These are phyloP conservation scores for Podabrus alpinus DNA, from an alignment of 2,888 invertebrate genomes.

Conservation along the genomic window DNA sequence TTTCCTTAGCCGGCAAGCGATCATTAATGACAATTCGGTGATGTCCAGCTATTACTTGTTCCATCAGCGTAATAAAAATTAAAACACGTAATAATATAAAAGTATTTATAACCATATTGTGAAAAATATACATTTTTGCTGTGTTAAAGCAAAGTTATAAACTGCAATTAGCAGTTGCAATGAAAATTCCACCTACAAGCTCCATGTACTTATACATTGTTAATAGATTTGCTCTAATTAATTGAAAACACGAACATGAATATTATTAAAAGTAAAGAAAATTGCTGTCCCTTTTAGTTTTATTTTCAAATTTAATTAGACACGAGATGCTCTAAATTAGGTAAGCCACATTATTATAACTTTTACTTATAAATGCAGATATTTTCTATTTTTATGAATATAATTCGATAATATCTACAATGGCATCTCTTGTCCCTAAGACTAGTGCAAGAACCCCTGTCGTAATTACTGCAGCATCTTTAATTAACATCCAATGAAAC, in stretches of 20 bases:
- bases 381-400: conserved; percentile 34
- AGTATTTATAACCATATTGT: background rate
- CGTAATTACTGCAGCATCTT: conserved; percentile 74
- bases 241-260: background rate
- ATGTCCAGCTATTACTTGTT: background rate
- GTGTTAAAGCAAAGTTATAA: background rate
- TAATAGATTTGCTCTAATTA: background rate
- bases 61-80: background rate
- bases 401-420: conserved; percentile 61
- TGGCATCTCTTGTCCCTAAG: conserved; percentile 76
- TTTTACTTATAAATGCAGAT: background rate
- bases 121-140: background rate
- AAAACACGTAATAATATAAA: background rate
- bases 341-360: background rate
- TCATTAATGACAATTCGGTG: background rate
- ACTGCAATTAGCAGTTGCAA: background rate
- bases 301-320: background rate
- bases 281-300: background rate
- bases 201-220: background rate
- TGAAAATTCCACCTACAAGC: background rate
- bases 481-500: conserved; percentile 74
- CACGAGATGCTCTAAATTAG: background rate
- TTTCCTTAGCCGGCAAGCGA: background rate
- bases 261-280: background rate
- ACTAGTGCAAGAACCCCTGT: conserved; percentile 81